Conservation (phyloP, 2,113 vertebrate genomes). For the Laticauda laticaudata region DNA sequence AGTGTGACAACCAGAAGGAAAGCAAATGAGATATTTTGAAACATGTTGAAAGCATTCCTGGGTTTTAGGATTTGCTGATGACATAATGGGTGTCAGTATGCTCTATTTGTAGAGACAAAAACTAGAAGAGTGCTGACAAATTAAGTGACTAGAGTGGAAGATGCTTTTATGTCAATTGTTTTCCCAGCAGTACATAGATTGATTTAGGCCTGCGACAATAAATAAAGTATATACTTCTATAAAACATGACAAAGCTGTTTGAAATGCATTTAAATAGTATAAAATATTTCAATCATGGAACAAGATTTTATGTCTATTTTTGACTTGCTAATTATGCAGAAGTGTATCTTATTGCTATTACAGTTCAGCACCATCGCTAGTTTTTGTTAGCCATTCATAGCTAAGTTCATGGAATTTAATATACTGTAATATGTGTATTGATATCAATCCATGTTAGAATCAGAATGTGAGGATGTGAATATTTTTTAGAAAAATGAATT, state of each 20-base stretch:
- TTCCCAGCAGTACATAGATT: constrained; percentile 52
- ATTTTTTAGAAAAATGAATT: background rate
- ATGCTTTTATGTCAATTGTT: constrained; percentile 60
- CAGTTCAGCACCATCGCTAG: background rate
- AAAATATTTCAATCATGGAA: constrained; percentile 57
- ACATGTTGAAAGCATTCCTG: constrained; percentile 53
- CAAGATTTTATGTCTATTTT: constrained; percentile 26
- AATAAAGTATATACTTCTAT: constrained; percentile 48
- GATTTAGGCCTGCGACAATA: constrained; percentile 40
- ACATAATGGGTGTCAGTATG: constrained; percentile 64
- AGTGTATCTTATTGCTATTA: background rate
- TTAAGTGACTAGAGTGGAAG: constrained; percentile 56
- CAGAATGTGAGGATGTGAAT: background rate
- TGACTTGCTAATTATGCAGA: constrained; percentile 43
- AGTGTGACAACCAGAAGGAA: constrained; percentile 52
- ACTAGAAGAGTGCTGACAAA: constrained; percentile 56
- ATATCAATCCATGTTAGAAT: background rate
- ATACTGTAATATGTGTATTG: background rate
- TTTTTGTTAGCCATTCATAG: constrained; percentile 22
- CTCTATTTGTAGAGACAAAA: constrained; percentile 33
- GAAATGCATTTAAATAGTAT: constrained; percentile 57
- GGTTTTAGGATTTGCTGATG: constrained; percentile 52
- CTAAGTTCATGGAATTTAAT: background rate
- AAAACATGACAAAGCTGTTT: constrained; percentile 65
- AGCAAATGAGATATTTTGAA: constrained; percentile 52